Percentiles rank a stretch among this genome's conserved stretches.
Evolutionary conservation across 30 jellyfish, hydroid and myxozoan genomes (phyloP).

Genomic region (Aurelia sp.): DNA sequence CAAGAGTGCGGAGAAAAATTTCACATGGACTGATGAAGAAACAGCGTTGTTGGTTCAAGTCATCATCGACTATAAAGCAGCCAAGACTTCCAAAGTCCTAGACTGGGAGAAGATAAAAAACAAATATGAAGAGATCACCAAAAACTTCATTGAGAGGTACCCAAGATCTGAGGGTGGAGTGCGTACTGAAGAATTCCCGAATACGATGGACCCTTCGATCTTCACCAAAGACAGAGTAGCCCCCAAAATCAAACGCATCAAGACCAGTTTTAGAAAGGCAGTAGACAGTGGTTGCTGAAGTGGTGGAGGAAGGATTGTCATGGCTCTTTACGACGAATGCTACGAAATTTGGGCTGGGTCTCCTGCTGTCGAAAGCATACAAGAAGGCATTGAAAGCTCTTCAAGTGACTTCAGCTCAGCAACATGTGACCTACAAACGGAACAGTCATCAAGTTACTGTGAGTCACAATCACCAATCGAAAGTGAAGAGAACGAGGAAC

Average conservation of each 20-base stretch:
- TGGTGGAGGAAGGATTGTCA: conserved; percentile 62
- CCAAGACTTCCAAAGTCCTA: conserved; percentile 21
- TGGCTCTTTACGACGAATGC: not conserved
- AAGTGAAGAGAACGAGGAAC: not conserved
- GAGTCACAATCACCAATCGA: not conserved
- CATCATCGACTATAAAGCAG: conserved; percentile 25
- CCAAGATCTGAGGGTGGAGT: not conserved
- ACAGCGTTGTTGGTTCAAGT: conserved; percentile 33
- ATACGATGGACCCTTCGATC: not conserved
- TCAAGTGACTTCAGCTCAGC: not conserved
- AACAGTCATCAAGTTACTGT: not conserved
- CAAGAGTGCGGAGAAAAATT: too few relatives aligned
- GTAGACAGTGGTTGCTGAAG: conserved; percentile 42
- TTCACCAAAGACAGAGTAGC: conserved; percentile 7
- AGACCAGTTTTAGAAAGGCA: conserved; percentile 32
- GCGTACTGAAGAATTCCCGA: not conserved
- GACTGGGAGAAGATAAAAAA: conserved; percentile 44
- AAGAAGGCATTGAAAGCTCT: conserved; percentile 30
- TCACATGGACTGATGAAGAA: not conserved
- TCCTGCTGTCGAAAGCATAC: conserved; percentile 56
- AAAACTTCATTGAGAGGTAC: not conserved
- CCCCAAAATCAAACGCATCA: conserved; percentile 46
- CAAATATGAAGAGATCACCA: conserved; percentile 27
- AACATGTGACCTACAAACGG: not conserved
- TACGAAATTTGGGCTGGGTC: conserved; percentile 54